Evolutionary conservation across 53 echinoderm and acorn worm species (phyloP), one percentile per base, ranked within the genome.

Genomic region (Echinarachnius parma): DNA sequence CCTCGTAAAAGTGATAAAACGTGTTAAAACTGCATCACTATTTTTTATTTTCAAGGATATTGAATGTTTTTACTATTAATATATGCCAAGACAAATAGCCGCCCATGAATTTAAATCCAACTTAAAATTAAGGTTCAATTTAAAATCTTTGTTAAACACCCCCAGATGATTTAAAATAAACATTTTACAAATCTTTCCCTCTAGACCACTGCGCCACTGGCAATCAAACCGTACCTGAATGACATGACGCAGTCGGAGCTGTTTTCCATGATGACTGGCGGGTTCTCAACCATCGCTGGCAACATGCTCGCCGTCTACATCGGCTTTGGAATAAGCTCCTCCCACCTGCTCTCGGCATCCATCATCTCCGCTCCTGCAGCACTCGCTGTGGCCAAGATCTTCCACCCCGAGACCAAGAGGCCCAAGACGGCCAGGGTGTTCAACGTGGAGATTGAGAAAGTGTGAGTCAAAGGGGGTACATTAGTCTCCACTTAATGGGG

Each of bases 351-450:
- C 48, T 87, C 95, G 3, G 95, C 95, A 21, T 95, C 95, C 54
- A 91, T 95, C 77, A 95, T 95, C 82, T 95, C 95, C n/a, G 95
- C 95, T 4, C 95, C 95, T 1, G 95, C 95, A 18, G 90, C 95
- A 9, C 84, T 95, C 31, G 95, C 87, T 37, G 77, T 84, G 13
- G 78, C 95, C 30, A 95, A 95, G 82, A 90, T 95, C 71, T 86
- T 91, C 55, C 75, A 84, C 31, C 95, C 95, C 1, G 95, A 95
- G 76, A 78, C 75, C 4, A 79, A 58, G 45, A 84, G 66, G 50
- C 95, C 95, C 4, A 87, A 87, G 68, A 90, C 95, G 60, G 87
- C 83, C 0, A 65, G 74, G 10, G 70, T 69, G 3, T 69, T 69
- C 36, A 69, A 69, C n/a, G 70, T 69, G 53, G 70, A 69, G 26